Percentiles rank a stretch among this genome's conserved stretches.
These are phyloP conservation scores for Thalassophryne amazonica DNA, from an alignment of 2,797 vertebrate genomes.

Conservation along the genomic window DNA sequence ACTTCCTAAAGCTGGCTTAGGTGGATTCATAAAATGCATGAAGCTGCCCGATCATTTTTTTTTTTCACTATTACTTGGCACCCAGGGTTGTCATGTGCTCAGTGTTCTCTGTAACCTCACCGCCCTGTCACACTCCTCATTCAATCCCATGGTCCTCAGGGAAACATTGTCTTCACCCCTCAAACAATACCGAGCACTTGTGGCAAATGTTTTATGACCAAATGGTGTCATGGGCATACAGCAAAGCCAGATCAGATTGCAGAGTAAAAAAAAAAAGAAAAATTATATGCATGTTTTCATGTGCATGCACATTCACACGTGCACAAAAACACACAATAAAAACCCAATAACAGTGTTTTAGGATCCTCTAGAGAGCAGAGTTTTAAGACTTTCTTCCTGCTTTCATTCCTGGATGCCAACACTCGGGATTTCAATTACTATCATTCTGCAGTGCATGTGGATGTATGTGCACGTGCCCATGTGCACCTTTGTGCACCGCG, in stretches of 20 bases:
- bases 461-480: neutral
- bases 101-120: slow-evolving; percentile 49
- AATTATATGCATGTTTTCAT: slow-evolving; percentile 18
- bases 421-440: slow-evolving; percentile 65
- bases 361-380: slow-evolving; percentile 66
- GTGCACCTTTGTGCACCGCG: slow-evolving; percentile 23
- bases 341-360: slow-evolving; percentile 76
- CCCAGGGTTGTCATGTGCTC: slow-evolving; percentile 37
- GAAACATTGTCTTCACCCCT: slow-evolving; percentile 52
- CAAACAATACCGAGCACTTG: slow-evolving; percentile 58
- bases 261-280: slow-evolving; percentile 28
- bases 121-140: slow-evolving; percentile 50
- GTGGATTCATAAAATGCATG: slow-evolving; percentile 48
- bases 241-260: slow-evolving; percentile 68
- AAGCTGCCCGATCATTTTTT: slow-evolving; percentile 63
- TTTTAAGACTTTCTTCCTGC: slow-evolving; percentile 75
- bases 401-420: slow-evolving; percentile 67
- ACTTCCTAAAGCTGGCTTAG: slow-evolving; percentile 14
- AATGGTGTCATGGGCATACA: slow-evolving; percentile 53
- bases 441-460: slow-evolving; percentile 30
- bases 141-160: slow-evolving; percentile 50
- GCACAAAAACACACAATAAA: slow-evolving; percentile 58
- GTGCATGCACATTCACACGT: neutral
- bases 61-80: slow-evolving; percentile 54
- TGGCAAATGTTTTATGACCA: slow-evolving; percentile 64